Base-by-base conservation (phyloP, 2,113 vertebrate genomes). In the Pedionomus torquatus region DNA sequence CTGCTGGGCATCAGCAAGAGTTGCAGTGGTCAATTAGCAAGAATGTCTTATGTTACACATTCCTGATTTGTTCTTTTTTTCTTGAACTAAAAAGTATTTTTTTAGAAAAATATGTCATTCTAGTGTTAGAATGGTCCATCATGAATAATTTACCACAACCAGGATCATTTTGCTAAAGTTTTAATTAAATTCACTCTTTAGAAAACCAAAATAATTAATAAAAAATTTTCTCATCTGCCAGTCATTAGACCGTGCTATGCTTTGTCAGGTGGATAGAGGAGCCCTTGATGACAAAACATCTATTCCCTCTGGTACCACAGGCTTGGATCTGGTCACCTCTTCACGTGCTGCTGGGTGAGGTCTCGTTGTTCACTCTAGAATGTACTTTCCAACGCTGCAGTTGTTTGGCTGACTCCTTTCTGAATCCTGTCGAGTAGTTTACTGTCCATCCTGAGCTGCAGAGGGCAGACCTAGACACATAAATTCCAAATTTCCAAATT, bases 31-130 rank as follows among this genome's bases (percentile, higher is more conserved):
- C 65, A 69, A 1, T 39, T 39, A 52, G 7, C 21, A 21, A 6
- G 17, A n/a, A 12, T 66, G 48, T 79, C 74, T 75, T 35, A 4
- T 1, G 1, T 25, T 25, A 21, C 13, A 17, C 7, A 3, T 44
- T 30, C 17, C 35, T 0, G 0, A 9, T 15, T 26, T 8, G 7
- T 13, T 31, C 2, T 31, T 79, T 35, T 61, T 23, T 23, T 23
- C 39, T 71, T 10, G 0, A 49, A 8, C 6, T 69, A 49, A 65
- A 28, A 71, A 11, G 12, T 28, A 19, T 8, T 77, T 82, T 82
- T 64, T 25, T 68, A 72, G 46, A 71, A 89, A 83, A 58, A 33
- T 9, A 7, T 4, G 8, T 37, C 14, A 24, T 31, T 26, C 65
- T 51, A 11, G 15, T 75, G 33, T 72, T 41, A 17, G 1, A 72